Conservation (phyloP, 2,113 vertebrate genomes). For the Erythrolamprus reginae region DNA sequence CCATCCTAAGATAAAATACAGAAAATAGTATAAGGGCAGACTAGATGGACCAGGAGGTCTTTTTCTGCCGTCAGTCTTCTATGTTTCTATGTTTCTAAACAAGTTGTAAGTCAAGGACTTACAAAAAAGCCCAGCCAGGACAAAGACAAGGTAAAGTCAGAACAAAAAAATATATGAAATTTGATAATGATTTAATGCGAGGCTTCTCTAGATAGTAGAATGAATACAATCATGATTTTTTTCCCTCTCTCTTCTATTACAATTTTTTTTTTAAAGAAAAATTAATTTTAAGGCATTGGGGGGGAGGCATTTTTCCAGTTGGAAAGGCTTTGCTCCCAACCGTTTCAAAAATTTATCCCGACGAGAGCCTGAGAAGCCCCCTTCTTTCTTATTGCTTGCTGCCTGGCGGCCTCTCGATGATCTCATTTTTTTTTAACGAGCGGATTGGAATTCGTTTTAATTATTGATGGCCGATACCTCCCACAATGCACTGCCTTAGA, state of each 20-base stretch:
- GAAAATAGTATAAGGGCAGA: too few species aligned
- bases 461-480: slow-evolving; percentile 12
- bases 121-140: background rate
- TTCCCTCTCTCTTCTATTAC: background rate
- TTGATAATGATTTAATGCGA: background rate
- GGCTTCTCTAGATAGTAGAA: background rate
- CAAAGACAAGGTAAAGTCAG: background rate
- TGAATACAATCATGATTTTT: background rate
- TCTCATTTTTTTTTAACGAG: slow-evolving; percentile 15
- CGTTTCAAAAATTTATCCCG: background rate
- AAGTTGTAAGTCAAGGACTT: too few species aligned
- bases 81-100: too few species aligned
- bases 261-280: background rate
- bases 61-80: too few species aligned
- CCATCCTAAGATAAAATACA: too few species aligned
- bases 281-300: too few species aligned
- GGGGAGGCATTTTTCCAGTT: background rate
- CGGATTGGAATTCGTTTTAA: background rate
- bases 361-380: background rate
- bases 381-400: background rate
- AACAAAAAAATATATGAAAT: background rate
- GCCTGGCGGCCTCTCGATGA: background rate
- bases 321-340: too few species aligned
- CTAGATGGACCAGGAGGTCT: too few species aligned
- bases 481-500: slow-evolving; percentile 21